Evolutionary conservation across 2,888 invertebrate species (phyloP), one percentile per base, ranked within the genome.

Genomic region (Xestoiulus laeticollis): DNA sequence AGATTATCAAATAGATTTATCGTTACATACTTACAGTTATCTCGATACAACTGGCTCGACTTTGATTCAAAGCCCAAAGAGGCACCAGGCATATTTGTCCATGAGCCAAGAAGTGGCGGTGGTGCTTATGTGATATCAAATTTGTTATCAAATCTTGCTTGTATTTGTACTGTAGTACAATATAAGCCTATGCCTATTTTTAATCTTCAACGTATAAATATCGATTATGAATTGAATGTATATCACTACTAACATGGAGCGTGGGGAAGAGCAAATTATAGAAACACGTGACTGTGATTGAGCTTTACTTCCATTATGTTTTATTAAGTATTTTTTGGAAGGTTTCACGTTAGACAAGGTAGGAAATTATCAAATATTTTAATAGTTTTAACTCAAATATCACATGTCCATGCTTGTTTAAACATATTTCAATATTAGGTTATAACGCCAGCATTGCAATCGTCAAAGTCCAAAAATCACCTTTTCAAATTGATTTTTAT

Each of bases 1-100:
- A 30, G 78, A 78, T 78, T 78, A 78, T 78, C 78, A 78, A 78
- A 26, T 30, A 78, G 78, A 78, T 78, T 78, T 78, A 78, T 78
- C 78, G 78, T 30, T 30, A 30, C 78, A 78, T 78, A 78, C 30
- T 78, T 78, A 78, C 78, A 32, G 78, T 8, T 78, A 78, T 78
- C 78, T 78, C 78, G 14, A 78, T 30, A 32, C 30, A 78, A 78
- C 30, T 78, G 30, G 30, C 78, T 78, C 78, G 78, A 78, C 78
- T 78, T 78, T 78, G 78, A 78, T 32, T 78, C 78, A 32, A 32
- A 78, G 78, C 78, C 59, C 78, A 30, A 14, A 78, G 78, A 78
- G 78, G 78, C 78, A 78, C 78, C 78, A 78, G 78, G 78, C 78
- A 30, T 32, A 78, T 78, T 78, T 78, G 78, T 78, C 78, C 12